Evolutionary conservation across 2,797 vertebrate genomes (phyloP), one percentile per base, ranked within the genome.

Genomic region (Periparus ater): DNA sequence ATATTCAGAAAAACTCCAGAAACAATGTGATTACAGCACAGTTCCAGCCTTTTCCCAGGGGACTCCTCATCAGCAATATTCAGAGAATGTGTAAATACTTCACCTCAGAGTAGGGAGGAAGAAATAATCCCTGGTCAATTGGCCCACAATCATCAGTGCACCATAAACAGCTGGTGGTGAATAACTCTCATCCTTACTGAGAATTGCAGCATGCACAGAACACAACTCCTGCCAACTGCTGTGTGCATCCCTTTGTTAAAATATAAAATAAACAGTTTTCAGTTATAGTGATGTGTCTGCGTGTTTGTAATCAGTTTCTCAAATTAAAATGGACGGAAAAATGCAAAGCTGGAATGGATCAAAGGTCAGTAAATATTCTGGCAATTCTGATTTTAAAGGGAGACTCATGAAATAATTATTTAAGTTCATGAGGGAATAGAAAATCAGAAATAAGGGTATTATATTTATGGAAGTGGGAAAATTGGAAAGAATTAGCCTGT

Each of bases 121-220:
- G 88, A 17, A 92, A 91, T 80, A 75, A 83, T 88, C 85, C 71
- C 85, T 96, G 86, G 89, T 93, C 89, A 96, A 93, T 91, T 95
- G 91, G 94, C 77, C 93, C 72, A 91, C 79, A 93, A 15, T 91
- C 75, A 93, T 91, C 82, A 85, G 16, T 90, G 82, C 34, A 40
- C 89, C 91, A 50, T 44, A 88, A 97, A 96, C 95, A 97, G 95
- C 94, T 97, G 96, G 89, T 44, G 58, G 44, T 95, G 76, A 96
- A 91, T 92, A 94, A 83, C 77, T 91, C 54, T 40, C 40, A 65
- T 78, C 66, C 63, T 88, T 38, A 10, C 30, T 84, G 86, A 96
- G 85, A 95, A 95, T 65, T 76, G 47, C 44, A 80, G 85, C 57
- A 10, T 34, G 78, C 68, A 79, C 71, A 93, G 57, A 81, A 38